Evolutionary conservation across 2,888 invertebrate genomes (phyloP), one percentile per base, ranked within the genome.

Genomic region (Protophormia terraenovae): DNA sequence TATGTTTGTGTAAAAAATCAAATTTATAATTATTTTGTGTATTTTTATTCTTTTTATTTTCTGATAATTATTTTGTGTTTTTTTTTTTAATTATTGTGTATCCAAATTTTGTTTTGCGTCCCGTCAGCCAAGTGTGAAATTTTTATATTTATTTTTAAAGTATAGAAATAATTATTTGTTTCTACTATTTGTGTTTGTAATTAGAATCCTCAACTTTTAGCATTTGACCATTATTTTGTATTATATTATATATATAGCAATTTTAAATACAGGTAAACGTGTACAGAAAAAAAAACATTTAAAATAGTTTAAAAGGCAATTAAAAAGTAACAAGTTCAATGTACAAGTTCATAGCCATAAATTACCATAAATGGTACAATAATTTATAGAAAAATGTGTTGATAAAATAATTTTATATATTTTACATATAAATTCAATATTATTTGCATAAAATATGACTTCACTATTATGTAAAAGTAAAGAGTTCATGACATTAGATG

Each of bases 91-190:
- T 71, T 71, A 55, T 58, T 72, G 41, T 19, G 16, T 24, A 38
- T 19, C 10, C 6, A 16, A 8, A 41, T 38, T 22, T 69, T n/a
- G 5, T 53, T 47, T 29, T 29, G 7, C 27, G 3, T 14, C 8
- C 35, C 45, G 45, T 45, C 60, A 73, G 72, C 32, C 45, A 47
- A 73, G 60, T 73, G 72, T 60, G 16, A 60, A 60, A 29, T 58
- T 53, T 35, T 53, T 55, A 14, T 27, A 58, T 58, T 35, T 22
- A 19, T 35, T 53, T n/a, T 71, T 24, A 5, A 58, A 45, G 19
- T n/a, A n/a, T 8, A 14, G 45, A 32, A 73, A 24, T 41, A 60
- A 60, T 45, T 50, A 8, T 8, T n/a, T 29, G n/a, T 41, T 24
- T 50, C 19, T n/a, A 10, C n/a, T 27, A 16, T 10, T 67, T 4